Evolutionary conservation across 2,888 invertebrate genomes (phyloP).

Genomic region (Ormia ochracea): DNA sequence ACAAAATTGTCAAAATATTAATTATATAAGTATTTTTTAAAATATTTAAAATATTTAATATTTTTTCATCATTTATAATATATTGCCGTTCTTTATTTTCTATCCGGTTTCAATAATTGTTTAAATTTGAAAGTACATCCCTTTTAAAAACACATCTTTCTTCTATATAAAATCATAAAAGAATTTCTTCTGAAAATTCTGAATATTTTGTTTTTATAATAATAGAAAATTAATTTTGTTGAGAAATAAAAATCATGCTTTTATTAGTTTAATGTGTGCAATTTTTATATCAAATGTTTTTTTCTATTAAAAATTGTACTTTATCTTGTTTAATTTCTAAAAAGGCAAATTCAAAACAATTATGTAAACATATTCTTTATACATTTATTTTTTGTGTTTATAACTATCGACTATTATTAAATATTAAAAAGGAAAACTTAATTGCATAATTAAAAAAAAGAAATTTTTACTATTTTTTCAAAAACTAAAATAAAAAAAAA

Average conservation of each 20-base stretch:
- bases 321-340: conserved; percentile 51
- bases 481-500: conserved; percentile 57
- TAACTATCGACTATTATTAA: conserved; percentile 50
- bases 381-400: conserved; percentile 53
- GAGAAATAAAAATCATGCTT: conserved; percentile 50
- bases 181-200: conserved; percentile 62
- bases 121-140: conserved; percentile 44
- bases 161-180: conserved; percentile 34
- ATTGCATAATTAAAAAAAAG: conserved; percentile 58
- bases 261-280: conserved; percentile 63
- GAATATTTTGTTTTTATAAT: conserved; percentile 49
- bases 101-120: conserved; percentile 51
- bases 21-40: conserved; percentile 52
- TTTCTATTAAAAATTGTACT: conserved; percentile 52
- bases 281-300: conserved; percentile 45
- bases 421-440: conserved; percentile 36
- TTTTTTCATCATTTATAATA: conserved; percentile 49
- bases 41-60: conserved; percentile 28
- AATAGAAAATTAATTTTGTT: conserved; percentile 58
- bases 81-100: conserved; percentile 11
- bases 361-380: conserved; percentile 39
- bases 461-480: conserved; percentile 63
- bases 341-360: conserved; percentile 34
- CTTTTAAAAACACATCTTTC: conserved; percentile 58
- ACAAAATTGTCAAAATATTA: conserved; percentile 52